Evolutionary conservation across 1,140 invertebrate species (phyloP).

Genomic region (Lasioglossum albipes): DNA sequence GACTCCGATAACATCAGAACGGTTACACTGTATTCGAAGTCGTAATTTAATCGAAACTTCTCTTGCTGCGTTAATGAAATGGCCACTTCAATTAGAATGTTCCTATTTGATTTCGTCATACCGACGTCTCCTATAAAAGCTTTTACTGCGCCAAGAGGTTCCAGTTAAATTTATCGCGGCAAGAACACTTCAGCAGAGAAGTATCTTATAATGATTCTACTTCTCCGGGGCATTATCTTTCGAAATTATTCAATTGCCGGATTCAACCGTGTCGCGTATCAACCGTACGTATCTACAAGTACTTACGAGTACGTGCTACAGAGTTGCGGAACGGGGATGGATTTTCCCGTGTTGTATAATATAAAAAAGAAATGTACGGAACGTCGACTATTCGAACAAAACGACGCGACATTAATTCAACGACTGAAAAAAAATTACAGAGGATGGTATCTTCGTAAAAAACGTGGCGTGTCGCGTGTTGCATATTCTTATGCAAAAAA

Average conservation of each 20-base stretch:
- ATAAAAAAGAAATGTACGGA: not conserved
- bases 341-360: no score
- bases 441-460: not conserved
- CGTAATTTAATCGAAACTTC: conserved; percentile 4
- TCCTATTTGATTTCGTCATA: not conserved
- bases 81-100: not conserved
- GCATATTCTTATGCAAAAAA: conserved; percentile 31
- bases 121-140: not conserved
- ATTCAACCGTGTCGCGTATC: not conserved
- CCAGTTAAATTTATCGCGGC: not conserved
- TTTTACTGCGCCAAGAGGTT: not conserved
- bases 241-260: not conserved
- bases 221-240: not conserved
- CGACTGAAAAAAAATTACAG: not conserved
- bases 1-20: no score
- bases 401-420: not conserved
- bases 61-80: not conserved
- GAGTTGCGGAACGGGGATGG: no score
- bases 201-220: conserved; percentile 7
- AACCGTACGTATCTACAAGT: not conserved
- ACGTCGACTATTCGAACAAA: not conserved
- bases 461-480: not conserved
- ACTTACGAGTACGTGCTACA: no score
- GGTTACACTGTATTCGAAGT: no score
- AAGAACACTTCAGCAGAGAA: not conserved